Base-by-base conservation (phyloP, 1,140 invertebrate species). In the Lamellibrachia luymesi region DNA sequence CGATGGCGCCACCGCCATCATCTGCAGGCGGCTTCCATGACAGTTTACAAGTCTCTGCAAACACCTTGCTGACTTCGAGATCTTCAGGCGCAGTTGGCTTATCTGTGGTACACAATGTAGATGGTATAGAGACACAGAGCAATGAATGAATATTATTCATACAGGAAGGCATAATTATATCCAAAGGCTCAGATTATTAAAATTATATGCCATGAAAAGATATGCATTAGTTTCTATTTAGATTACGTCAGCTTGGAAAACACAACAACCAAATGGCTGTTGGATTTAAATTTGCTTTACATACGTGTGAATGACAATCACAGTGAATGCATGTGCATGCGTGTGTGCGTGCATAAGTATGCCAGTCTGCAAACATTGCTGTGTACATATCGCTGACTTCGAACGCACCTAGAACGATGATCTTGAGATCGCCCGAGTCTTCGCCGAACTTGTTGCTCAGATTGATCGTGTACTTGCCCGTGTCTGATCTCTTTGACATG, bases 1-100 rank as follows among this genome's bases (percentile, higher is more conserved):
- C 98, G 92, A 99, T 98, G 94, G 99, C 98, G 94, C 98, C 98
- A 94, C 99, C 99, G 94, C 99, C 99, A 96, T 99, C 98, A 96
- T 99, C 99, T 93, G 97, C 96, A 25, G 99, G 99, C 95, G 98
- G 97, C 95, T 98, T 98, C 99, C 99, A 99, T n/a, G 97, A 97
- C 25, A 99, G 96, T 6, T 98, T 98, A 56, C 99, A 97, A 25
- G 97, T 97, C 93, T 99, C 98, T 5, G 98, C 98, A 95, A 99
- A 98, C 0, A 99, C 97, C 92, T 98, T 97, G 6, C 97, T 97
- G 95, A 99, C 98, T 52, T 97, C 97, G 1, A 99, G 96, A 92
- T 99, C 99, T 95, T 97, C 98, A 56, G 98, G 98, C 93, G 98
- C 97, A 94, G 98, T 98, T 94, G 99, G 99, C 95, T 98, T 98